Conservation (phyloP, 2,888 invertebrate species). For the Onthophagus sagittarius region DNA sequence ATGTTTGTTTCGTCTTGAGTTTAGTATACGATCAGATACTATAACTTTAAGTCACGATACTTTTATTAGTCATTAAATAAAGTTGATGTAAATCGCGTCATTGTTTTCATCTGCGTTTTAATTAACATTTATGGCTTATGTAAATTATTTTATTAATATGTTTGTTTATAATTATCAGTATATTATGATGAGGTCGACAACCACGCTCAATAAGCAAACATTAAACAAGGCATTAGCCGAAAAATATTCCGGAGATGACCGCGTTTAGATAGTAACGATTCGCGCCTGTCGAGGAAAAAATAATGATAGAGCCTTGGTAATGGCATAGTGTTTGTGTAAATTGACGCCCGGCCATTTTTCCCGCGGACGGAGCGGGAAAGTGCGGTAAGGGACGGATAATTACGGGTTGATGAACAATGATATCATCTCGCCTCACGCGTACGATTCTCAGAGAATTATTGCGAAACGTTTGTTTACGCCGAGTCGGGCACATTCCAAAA, state of each 20-base stretch:
- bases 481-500: neutral
- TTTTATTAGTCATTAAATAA: too few species aligned
- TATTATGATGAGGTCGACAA: neutral
- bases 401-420: constrained; percentile 8
- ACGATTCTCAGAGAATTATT: constrained; percentile 1
- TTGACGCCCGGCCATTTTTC: constrained; percentile 1
- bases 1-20: neutral
- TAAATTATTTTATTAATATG: neutral
- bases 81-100: too few species aligned
- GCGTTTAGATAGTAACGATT: neutral
- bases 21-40: neutral
- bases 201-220: neutral
- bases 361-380: neutral
- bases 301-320: constrained; percentile 7
- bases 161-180: neutral
- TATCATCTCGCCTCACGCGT: constrained; percentile 9
- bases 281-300: constrained; percentile 4
- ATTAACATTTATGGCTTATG: too few species aligned
- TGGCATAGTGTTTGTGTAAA: constrained; percentile 9
- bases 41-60: too few species aligned
- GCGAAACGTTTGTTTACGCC: constrained; percentile 2
- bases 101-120: too few species aligned
- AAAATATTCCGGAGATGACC: constrained; percentile 1
- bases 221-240: neutral
- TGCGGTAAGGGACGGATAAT: neutral